These are phyloP conservation scores for Eupithecia insigniata DNA, from an alignment of 2,888 invertebrate genomes.

Conservation along the genomic window DNA sequence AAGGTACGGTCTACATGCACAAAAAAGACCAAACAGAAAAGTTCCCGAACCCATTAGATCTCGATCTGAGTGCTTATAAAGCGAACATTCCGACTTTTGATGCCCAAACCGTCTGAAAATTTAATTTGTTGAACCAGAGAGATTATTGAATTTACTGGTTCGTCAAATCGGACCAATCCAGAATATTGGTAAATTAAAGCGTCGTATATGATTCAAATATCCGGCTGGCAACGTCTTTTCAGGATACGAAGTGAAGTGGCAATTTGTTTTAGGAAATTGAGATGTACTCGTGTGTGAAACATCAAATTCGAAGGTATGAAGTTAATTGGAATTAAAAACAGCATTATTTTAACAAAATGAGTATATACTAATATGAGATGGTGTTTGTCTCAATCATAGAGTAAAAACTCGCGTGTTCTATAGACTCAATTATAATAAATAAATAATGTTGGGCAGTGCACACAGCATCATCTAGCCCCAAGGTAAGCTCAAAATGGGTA, in stretches of 20 bases:
- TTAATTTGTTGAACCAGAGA: not conserved
- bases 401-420: no score
- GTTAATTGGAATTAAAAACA: not conserved
- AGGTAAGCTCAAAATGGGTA: no score
- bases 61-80: not conserved
- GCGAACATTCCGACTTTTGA: not conserved
- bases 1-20: no score
- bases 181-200: constrained; percentile 31
- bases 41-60: not conserved
- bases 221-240: constrained; percentile 35
- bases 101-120: not conserved
- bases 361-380: not conserved
- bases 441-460: no score
- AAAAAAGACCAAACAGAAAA: not conserved
- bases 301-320: not conserved
- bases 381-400: no score
- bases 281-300: not conserved
- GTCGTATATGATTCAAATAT: constrained; percentile 30
- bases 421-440: no score
- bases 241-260: constrained; percentile 24
- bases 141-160: not conserved
- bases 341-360: not conserved
- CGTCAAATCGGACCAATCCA: not conserved
- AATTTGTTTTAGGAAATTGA: constrained; percentile 30
- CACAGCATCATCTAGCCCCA: no score